Conservation (phyloP, 2,888 invertebrate species). For the Hyalella azteca region DNA sequence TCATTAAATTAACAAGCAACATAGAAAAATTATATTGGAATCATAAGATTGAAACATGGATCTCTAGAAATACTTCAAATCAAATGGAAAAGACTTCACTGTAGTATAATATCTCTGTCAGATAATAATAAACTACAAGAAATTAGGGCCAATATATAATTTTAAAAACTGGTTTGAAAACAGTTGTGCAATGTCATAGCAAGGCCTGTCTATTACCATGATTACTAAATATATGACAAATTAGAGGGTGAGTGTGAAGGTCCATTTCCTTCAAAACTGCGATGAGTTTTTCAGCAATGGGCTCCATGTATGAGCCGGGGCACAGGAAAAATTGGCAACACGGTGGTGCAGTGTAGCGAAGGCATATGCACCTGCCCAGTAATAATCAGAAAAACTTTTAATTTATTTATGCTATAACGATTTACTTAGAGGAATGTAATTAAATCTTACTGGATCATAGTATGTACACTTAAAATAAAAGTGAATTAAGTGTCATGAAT, state of each 20-base stretch:
- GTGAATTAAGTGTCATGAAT: too few species aligned
- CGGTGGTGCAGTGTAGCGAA: constrained; percentile 75
- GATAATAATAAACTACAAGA: too few species aligned
- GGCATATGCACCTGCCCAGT: constrained; percentile 68
- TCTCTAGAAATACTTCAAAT: too few species aligned
- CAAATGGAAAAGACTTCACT: too few species aligned
- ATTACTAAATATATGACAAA: constrained; percentile 78
- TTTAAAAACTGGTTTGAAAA: too few species aligned
- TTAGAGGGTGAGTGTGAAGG: constrained; percentile 73
- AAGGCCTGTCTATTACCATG: constrained; percentile 69
- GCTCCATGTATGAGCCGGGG: constrained; percentile 38
- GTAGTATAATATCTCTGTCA: too few species aligned
- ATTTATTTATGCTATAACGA: neutral
- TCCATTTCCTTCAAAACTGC: constrained; percentile 73
- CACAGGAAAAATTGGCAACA: constrained; percentile 68
- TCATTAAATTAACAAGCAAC: too few species aligned
- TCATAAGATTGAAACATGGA: too few species aligned
- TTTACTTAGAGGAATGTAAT: neutral
- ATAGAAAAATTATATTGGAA: too few species aligned
- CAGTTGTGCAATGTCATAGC: neutral
- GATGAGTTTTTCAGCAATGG: constrained; percentile 69
- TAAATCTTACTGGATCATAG: too few species aligned
- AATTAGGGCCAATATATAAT: too few species aligned
- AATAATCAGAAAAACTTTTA: neutral
- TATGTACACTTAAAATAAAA: too few species aligned